phyloP scores from a whole-genome alignment of 2,113 vertebrate species.

The Melanocharis versteri region DNA sequence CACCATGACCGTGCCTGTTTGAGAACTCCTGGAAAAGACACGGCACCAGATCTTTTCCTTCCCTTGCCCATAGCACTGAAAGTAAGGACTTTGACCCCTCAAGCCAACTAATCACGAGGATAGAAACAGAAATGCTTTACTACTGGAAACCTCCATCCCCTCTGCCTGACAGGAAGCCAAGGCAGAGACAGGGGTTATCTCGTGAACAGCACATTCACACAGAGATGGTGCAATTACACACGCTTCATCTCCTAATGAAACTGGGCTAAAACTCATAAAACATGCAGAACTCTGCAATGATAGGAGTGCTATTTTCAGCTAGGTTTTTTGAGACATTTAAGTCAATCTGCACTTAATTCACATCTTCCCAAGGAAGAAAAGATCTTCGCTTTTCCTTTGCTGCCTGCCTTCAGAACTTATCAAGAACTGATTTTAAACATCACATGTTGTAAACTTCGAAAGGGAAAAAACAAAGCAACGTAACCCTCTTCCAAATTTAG shows the following conservation, averaged over 20 bases:
- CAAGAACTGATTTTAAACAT: not conserved
- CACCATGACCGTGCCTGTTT: accelerated
- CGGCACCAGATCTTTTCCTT: not conserved
- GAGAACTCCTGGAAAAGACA: not conserved
- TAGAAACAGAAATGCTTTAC: not conserved
- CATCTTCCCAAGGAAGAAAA: not conserved
- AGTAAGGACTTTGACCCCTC: not conserved
- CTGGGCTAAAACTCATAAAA: not conserved
- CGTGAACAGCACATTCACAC: not conserved
- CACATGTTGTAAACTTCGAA: not conserved
- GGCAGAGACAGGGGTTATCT: not conserved
- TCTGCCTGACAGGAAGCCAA: not conserved
- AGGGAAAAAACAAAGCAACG: not conserved
- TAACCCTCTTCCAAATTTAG: not conserved
- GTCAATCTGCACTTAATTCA: not conserved
- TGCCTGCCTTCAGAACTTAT: not conserved
- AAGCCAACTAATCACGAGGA: not conserved
- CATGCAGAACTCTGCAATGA: not conserved
- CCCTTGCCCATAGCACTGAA: accelerated
- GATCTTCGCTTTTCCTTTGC: not conserved
- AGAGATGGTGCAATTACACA: not conserved
- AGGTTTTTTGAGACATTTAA: not conserved
- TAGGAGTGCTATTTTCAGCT: not conserved
- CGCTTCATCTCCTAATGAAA: not conserved
- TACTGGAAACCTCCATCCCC: accelerated